Percentiles rank a stretch among this genome's conserved stretches.
Conservation (phyloP, 2,797 vertebrate species). For the Spea hammondii region DNA sequence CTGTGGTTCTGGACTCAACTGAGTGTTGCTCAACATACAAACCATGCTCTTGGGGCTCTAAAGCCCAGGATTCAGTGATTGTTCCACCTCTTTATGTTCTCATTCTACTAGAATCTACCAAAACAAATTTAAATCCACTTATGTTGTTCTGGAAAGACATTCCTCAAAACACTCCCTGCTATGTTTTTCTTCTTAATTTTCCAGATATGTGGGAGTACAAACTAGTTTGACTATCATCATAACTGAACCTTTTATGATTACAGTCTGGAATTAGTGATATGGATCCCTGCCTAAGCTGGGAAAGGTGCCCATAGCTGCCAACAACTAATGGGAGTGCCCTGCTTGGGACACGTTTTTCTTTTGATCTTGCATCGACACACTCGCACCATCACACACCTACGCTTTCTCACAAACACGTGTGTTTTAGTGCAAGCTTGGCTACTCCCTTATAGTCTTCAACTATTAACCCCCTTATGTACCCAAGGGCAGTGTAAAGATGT, state of each 20-base stretch:
- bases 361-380: conserved; percentile 32
- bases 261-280: conserved; percentile 32
- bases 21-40: no score
- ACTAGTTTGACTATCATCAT: conserved; percentile 8
- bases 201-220: conserved; percentile 2
- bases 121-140: background rate
- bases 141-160: background rate
- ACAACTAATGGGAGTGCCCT: conserved; percentile 30
- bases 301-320: conserved; percentile 35
- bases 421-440: conserved; percentile 3
- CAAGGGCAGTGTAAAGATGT: no score
- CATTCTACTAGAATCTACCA: background rate
- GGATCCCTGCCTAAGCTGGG: conserved; percentile 27
- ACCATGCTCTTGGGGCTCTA: no score
- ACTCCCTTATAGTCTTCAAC: background rate
- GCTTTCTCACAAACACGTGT: conserved; percentile 18
- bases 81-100: no score
- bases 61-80: no score
- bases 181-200: conserved; percentile 1
- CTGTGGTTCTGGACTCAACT: no score
- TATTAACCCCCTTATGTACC: no score
- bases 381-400: conserved; percentile 38
- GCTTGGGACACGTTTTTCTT: background rate
- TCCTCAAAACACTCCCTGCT: background rate
- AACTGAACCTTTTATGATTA: conserved; percentile 14